Evolutionary conservation across 1,140 invertebrate genomes (phyloP), one percentile per base, ranked within the genome.

Genomic region (Habropoda laboriosa): DNA sequence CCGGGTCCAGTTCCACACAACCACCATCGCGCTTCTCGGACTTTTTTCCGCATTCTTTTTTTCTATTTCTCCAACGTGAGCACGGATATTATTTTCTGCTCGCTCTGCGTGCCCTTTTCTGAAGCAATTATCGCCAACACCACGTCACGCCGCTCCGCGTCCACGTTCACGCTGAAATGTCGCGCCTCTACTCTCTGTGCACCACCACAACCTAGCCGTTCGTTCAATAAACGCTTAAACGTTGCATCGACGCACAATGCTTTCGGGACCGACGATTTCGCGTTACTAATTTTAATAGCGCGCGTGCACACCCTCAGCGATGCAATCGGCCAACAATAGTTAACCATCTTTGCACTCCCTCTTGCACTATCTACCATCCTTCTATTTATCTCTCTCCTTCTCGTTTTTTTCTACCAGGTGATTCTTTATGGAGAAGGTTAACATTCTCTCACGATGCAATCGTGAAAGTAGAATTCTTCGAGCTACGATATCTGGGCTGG

Each of bases 391-490:
- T 2, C 10, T 6, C 32, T 32, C n/a, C 30, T 32, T 27, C 12
- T 16, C 13, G 6, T 16, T 3, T 21, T 27, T 3, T n/a, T n/a
- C n/a, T n/a, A n/a, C 5, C 45, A 6, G 32, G 35, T 60, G 40
- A 8, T 35, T 45, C 16, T 24, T 21, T 21, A n/a, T 3, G 18
- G 1, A 38, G 58, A 47, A 61, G 71, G 58, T 73, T 49, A 51
- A 35, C 71, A 10, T 45, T 63, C 42, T 61, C 53, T 47, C 57
- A 35, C 53, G 70, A 21, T 35, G 4, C n/a, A 27, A 16, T n/a
- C 57, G 57, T 64, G 71, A 74, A 73, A 73, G 71, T 73, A 1
- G 42, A 74, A 74, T 63, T 27, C 10, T 10, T 8, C 3, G 2
- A 24, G 21, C n/a, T 2, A 16, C n/a, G n/a, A 24, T 3, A 24